Evolutionary conservation across 2,797 vertebrate species (phyloP).

Genomic region (Lutjanus argentimaculatus): DNA sequence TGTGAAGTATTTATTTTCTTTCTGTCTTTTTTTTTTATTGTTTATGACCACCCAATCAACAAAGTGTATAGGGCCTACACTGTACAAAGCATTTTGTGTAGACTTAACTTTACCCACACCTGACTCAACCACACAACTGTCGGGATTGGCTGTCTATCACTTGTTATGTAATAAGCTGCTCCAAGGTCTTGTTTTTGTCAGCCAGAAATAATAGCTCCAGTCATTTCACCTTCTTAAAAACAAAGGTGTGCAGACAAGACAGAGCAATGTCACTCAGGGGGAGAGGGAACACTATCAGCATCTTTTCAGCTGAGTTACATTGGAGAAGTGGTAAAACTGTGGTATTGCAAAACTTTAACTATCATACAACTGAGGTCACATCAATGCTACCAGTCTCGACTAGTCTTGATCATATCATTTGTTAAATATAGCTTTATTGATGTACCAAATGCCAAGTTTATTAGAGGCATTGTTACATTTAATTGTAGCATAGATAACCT

Average conservation of each 20-base stretch:
- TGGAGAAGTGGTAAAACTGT: neutral
- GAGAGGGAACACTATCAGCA: neutral
- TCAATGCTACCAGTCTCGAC: neutral
- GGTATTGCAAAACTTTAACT: neutral
- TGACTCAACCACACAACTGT: slow-evolving; percentile 4
- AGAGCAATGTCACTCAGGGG: neutral
- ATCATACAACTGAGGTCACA: neutral
- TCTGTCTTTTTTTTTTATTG: neutral
- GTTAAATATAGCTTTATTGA: neutral
- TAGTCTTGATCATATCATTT: neutral
- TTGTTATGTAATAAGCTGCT: neutral
- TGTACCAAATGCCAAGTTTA: neutral
- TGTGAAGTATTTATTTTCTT: neutral
- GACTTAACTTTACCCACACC: neutral
- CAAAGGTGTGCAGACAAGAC: neutral
- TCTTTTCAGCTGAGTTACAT: neutral
- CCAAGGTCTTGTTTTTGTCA: slow-evolving; percentile 9
- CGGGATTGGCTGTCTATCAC: neutral
- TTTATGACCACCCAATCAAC: neutral
- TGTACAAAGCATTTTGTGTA: no score
- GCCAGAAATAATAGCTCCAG: neutral
- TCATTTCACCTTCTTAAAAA: neutral
- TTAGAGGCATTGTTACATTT: neutral
- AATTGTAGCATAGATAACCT: neutral
- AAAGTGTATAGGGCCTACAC: neutral